Evolutionary conservation across 2,797 vertebrate genomes (phyloP).

Genomic region (Echeneis naucrates): DNA sequence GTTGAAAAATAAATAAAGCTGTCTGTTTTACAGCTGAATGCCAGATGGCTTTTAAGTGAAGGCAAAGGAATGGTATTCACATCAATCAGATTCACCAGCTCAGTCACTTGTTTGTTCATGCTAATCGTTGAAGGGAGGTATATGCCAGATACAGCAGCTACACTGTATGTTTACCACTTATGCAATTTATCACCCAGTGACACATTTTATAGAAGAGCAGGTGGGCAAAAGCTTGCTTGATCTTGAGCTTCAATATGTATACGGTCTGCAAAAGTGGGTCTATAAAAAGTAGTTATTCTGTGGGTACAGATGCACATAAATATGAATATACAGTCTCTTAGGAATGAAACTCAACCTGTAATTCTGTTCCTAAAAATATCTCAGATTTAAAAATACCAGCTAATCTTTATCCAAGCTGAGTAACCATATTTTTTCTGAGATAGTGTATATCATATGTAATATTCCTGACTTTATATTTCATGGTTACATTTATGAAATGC

Average conservation of each 20-base stretch:
- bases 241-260: slow-evolving; percentile 12
- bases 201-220: slow-evolving; percentile 17
- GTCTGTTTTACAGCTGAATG: slow-evolving; percentile 38
- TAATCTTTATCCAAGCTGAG: too few species aligned
- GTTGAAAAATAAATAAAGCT: slow-evolving; percentile 39
- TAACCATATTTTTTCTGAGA: too few species aligned
- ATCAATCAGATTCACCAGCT: slow-evolving; percentile 37
- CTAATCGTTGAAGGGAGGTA: slow-evolving; percentile 11
- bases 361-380: too few species aligned
- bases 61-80: slow-evolving; percentile 12
- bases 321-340: too few species aligned
- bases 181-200: slow-evolving; percentile 23
- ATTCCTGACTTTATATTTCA: too few species aligned
- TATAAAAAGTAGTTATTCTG: too few species aligned
- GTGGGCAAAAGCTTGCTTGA: not conserved
- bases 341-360: too few species aligned
- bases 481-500: too few species aligned
- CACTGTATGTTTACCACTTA: slow-evolving; percentile 24
- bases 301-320: too few species aligned
- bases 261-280: not conserved
- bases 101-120: slow-evolving; percentile 41
- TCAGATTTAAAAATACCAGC: too few species aligned
- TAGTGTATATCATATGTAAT: too few species aligned
- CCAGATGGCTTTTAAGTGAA: slow-evolving; percentile 23
- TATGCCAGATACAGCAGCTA: slow-evolving; percentile 26